Percentiles rank a stretch among this genome's conserved stretches.
Evolutionary conservation across 2,888 invertebrate genomes (phyloP).

Genomic region (Chrysodeixis includens): DNA sequence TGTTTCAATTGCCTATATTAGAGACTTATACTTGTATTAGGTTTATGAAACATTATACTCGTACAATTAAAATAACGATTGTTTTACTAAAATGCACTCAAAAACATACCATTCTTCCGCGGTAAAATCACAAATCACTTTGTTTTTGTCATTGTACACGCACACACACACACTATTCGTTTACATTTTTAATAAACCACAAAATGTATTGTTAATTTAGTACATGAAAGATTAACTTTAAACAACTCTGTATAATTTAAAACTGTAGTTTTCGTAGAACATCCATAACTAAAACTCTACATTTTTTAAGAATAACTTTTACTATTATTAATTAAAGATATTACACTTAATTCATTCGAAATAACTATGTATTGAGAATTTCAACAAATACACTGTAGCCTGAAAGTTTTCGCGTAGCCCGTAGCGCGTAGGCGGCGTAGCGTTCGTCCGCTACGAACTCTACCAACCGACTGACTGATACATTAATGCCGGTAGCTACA

Average conservation of each 20-base stretch:
- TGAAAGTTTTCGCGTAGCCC: conserved; percentile 62
- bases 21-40: too few species aligned
- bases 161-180: conserved; percentile 38
- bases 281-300: not conserved
- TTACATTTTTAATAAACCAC: conserved; percentile 25
- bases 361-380: not conserved
- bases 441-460: conserved; percentile 65
- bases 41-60: too few species aligned
- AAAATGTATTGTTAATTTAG: not conserved
- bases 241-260: not conserved
- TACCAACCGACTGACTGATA: conserved; percentile 61
- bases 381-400: conserved; percentile 10
- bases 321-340: not conserved
- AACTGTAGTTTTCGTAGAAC: not conserved
- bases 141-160: conserved; percentile 31
- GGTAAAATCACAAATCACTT: conserved; percentile 32
- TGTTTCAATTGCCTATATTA: too few species aligned
- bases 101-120: conserved; percentile 39
- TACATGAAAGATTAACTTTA: not conserved
- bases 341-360: not conserved
- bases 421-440: conserved; percentile 63
- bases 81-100: not conserved
- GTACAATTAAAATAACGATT: not conserved
- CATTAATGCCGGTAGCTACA: not conserved
- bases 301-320: not conserved